These are phyloP conservation scores for Raillietiella orientalis DNA, from an alignment of 2,888 invertebrate genomes.

Conservation along the genomic window DNA sequence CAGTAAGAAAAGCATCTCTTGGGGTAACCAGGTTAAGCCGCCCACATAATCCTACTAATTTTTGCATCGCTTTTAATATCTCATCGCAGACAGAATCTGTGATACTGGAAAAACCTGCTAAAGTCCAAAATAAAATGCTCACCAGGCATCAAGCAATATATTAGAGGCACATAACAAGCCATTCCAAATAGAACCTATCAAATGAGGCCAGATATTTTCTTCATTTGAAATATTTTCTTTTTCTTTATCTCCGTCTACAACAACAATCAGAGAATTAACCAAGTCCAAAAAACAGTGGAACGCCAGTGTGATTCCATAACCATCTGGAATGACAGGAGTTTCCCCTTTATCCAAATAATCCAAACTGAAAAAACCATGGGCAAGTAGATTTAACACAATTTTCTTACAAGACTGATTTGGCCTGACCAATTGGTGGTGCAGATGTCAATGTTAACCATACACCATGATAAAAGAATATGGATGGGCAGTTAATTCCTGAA, in stretches of 20 bases:
- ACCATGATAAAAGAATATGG: conserved; percentile 72
- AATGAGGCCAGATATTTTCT: conserved; percentile 25
- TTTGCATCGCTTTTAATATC: conserved; percentile 65
- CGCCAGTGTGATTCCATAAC: conserved; percentile 83
- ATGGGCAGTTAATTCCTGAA: conserved; percentile 50
- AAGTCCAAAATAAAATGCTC: too few species aligned
- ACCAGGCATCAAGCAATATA: conserved; percentile 65
- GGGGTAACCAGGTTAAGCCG: conserved; percentile 37
- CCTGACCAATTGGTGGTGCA: conserved; percentile 46
- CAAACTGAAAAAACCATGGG: conserved; percentile 22
- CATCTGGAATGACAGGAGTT: conserved; percentile 68
- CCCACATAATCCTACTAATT: conserved; percentile 62
- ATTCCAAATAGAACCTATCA: conserved; percentile 82
- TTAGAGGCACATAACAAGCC: conserved; percentile 68
- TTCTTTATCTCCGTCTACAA: conserved; percentile 18
- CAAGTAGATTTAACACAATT: conserved; percentile 4
- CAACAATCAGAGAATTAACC: conserved; percentile 46
- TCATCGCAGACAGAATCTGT: conserved; percentile 75
- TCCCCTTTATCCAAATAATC: conserved; percentile 89
- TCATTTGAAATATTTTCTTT: conserved; percentile 13
- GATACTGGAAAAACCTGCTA: conserved; percentile 21
- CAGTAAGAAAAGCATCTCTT: conserved; percentile 73
- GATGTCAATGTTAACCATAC: conserved; percentile 67
- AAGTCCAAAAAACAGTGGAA: conserved; percentile 77
- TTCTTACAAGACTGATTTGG: conserved; percentile 68